These are phyloP conservation scores for Cryptoleucopteryx plumbea DNA, from an alignment of 2,113 vertebrate genomes.

Conservation along the genomic window DNA sequence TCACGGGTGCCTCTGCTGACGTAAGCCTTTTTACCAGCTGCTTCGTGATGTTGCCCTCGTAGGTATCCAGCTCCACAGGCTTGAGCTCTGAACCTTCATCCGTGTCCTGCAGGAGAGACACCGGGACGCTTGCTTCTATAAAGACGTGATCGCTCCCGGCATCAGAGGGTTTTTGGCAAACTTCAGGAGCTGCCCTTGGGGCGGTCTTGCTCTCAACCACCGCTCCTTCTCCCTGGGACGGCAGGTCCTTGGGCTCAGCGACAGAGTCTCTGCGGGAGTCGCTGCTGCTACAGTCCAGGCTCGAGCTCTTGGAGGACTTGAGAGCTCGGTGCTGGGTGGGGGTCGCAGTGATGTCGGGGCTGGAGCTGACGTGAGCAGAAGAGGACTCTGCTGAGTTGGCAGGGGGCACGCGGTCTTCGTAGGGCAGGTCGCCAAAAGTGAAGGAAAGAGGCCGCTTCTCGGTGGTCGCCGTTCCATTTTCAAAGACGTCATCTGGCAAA, in stretches of 20 bases:
- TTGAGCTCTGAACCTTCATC: constrained; percentile 88
- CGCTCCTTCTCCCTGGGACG: neutral
- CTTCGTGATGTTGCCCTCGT: constrained; percentile 90
- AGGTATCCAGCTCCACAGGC: constrained; percentile 92
- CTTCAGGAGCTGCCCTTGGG: neutral
- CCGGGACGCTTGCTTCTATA: constrained; percentile 69
- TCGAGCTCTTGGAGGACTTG: constrained; percentile 23
- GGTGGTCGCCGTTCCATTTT: constrained; percentile 73
- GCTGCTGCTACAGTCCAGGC: constrained; percentile 4
- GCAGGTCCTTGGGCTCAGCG: constrained; percentile 12
- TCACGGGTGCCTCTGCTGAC: constrained; percentile 76
- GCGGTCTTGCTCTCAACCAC: neutral
- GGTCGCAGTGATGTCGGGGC: constrained; percentile 84
- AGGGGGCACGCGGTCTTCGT: constrained; percentile 60
- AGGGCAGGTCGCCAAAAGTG: constrained; percentile 83
- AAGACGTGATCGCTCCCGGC: constrained; percentile 71
- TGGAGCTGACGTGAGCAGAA: constrained; percentile 62
- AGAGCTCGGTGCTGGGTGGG: constrained; percentile 70
- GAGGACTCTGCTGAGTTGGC: constrained; percentile 29
- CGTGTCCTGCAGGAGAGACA: constrained; percentile 74
- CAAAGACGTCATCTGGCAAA: constrained; percentile 88
- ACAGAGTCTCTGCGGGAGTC: constrained; percentile 30
- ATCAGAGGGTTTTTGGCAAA: constrained; percentile 38
- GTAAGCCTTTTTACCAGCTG: constrained; percentile 94
- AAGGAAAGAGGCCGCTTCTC: constrained; percentile 89